Conservation (phyloP, 2,888 invertebrate genomes). For the Drosophila rellima region DNA sequence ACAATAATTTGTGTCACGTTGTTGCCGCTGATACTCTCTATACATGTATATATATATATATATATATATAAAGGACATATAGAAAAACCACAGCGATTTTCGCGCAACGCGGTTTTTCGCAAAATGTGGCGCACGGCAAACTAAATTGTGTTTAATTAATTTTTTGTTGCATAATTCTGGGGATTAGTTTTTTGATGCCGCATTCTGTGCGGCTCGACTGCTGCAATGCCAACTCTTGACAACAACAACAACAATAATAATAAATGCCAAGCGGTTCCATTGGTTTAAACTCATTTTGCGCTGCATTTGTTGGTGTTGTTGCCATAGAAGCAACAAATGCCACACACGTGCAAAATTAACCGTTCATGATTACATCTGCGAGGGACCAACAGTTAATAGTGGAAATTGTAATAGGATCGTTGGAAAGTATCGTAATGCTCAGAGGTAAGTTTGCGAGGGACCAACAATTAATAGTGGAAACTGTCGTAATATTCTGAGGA, state of each 20-base stretch:
- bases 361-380: constrained; percentile 14
- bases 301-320: constrained; percentile 23
- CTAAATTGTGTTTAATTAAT: constrained; percentile 78
- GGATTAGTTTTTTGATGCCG: constrained; percentile 65
- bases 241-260: constrained; percentile 33
- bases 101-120: constrained; percentile 74
- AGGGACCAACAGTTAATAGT: constrained; percentile 18
- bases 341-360: constrained; percentile 58
- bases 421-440: not conserved
- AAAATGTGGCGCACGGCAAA: constrained; percentile 58
- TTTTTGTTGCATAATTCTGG: constrained; percentile 78
- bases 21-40: constrained; percentile 17
- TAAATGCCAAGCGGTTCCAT: constrained; percentile 59
- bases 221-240: constrained; percentile 36
- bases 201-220: constrained; percentile 38
- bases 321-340: constrained; percentile 40
- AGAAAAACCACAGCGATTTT: constrained; percentile 71
- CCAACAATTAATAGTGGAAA: constrained; percentile 1
- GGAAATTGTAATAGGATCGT: not conserved
- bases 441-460: constrained; percentile 25
- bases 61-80: constrained; percentile 25
- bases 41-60: no score
- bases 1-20: constrained; percentile 69
- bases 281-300: constrained; percentile 43
- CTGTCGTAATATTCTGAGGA: not conserved